Percentiles rank a stretch among this genome's conserved stretches.
phyloP scores from a whole-genome alignment of 2,888 invertebrate species.

The Ceramica pisi region DNA sequence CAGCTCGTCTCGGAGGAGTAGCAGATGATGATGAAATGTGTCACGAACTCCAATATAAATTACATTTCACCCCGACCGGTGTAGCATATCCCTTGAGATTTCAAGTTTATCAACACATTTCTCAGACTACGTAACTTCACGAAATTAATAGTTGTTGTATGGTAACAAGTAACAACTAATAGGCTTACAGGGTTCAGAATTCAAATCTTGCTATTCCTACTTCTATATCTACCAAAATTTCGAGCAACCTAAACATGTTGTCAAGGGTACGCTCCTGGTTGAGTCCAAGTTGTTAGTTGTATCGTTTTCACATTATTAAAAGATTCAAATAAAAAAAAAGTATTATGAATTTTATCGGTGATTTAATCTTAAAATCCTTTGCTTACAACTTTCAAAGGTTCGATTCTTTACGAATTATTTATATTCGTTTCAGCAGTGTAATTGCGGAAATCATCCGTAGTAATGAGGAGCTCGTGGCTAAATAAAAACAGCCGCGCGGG shows the following conservation, averaged over 20 bases:
- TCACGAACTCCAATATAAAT: slow-evolving; percentile 53
- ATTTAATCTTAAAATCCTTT: neutral
- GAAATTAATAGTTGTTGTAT: slow-evolving; percentile 47
- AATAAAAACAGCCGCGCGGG: too few species aligned
- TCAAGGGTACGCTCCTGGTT: neutral
- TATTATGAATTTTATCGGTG: neutral
- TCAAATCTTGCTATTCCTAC: slow-evolving; percentile 34
- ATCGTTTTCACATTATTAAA: neutral
- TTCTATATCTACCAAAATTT: slow-evolving; percentile 23
- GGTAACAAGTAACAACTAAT: slow-evolving; percentile 25
- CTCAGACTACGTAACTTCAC: slow-evolving; percentile 43
- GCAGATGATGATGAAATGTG: slow-evolving; percentile 48
- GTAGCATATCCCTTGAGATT: slow-evolving; percentile 39
- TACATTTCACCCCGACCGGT: slow-evolving; percentile 45
- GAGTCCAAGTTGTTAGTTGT: neutral
- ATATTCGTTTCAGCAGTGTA: neutral
- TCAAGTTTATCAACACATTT: slow-evolving; percentile 58
- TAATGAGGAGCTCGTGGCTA: too few species aligned
- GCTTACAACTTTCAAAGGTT: neutral
- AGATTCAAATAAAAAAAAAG: neutral
- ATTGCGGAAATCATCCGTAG: neutral
- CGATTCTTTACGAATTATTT: neutral
- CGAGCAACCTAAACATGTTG: slow-evolving; percentile 7
- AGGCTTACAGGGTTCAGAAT: slow-evolving; percentile 30
- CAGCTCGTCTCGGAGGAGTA: slow-evolving; percentile 37